Evolutionary conservation across 2,888 invertebrate species (phyloP).

Genomic region (Tortricodes alternella): DNA sequence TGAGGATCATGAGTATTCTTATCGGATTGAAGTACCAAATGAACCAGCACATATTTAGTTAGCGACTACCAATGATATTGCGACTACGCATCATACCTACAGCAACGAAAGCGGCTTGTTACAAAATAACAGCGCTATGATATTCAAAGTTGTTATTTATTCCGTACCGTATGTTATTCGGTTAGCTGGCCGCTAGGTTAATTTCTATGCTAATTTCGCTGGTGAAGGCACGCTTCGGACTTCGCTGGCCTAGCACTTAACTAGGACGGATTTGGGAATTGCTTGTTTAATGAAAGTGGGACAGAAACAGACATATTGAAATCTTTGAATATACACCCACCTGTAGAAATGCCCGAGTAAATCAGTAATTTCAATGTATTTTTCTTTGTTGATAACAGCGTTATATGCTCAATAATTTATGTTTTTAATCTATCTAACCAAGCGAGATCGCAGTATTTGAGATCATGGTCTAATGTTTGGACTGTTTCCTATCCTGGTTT

Average conservation of each 20-base stretch:
- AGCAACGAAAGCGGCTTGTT: background rate
- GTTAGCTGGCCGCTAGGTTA: conserved; percentile 60
- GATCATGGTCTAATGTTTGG: too few relatives aligned
- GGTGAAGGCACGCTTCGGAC: conserved; percentile 40
- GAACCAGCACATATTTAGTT: background rate
- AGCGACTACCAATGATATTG: background rate
- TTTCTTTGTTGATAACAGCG: too few relatives aligned
- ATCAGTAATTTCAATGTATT: too few relatives aligned
- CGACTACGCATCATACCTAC: conserved; percentile 1
- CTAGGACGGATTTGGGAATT: conserved; percentile 43
- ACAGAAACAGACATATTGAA: background rate
- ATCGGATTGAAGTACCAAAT: background rate
- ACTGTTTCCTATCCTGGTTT: too few relatives aligned
- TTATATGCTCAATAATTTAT: too few relatives aligned
- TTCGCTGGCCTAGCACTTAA: conserved; percentile 29
- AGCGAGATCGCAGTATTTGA: too few relatives aligned
- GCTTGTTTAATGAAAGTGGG: conserved; percentile 31
- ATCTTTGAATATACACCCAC: background rate
- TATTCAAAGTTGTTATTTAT: conserved; percentile 57
- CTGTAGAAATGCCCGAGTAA: background rate
- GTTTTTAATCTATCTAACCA: too few relatives aligned
- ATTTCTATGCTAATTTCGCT: conserved; percentile 76
- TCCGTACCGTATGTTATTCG: conserved; percentile 70
- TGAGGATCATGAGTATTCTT: background rate
- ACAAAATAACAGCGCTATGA: conserved; percentile 9